Evolutionary conservation across 1,140 invertebrate species (phyloP).

Genomic region (Drosophila virilis): DNA sequence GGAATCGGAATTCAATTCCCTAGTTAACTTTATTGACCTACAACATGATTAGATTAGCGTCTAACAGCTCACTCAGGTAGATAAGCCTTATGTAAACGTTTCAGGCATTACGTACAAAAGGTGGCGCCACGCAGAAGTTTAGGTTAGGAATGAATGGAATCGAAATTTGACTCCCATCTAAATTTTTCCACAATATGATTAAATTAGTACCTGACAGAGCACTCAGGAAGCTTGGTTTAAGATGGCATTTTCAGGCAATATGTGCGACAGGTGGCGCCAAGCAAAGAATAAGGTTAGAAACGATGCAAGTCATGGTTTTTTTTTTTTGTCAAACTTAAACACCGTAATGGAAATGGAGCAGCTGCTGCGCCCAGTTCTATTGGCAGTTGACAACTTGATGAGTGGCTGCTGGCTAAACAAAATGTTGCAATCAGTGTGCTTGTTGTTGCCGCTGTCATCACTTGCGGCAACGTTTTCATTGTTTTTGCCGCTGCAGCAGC

Average conservation of each 20-base stretch:
- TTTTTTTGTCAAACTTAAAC: constrained; percentile 1
- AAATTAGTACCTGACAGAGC: background rate
- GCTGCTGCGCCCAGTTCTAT: constrained; percentile 43
- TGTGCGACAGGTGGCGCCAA: constrained; percentile 21
- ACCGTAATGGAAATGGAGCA: constrained; percentile 27
- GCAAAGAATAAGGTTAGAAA: constrained; percentile 13
- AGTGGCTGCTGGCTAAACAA: constrained; percentile 36
- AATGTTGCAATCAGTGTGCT: constrained; percentile 44
- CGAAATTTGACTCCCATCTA: background rate
- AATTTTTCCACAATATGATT: background rate
- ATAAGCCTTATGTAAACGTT: too few species aligned
- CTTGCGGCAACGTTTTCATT: constrained; percentile 49
- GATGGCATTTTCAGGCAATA: background rate
- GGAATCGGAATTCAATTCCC: background rate
- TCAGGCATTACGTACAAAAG: background rate
- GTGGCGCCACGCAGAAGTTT: background rate
- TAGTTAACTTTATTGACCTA: background rate
- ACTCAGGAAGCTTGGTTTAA: background rate
- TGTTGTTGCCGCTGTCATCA: constrained; percentile 29
- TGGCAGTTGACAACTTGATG: constrained; percentile 44
- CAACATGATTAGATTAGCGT: background rate
- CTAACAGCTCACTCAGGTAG: too few species aligned
- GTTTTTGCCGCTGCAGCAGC: constrained; percentile 42
- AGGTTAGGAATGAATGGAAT: constrained; percentile 1
- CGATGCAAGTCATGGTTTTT: constrained; percentile 5